These are phyloP conservation scores for Bolborhynchus lineola DNA, from an alignment of 2,113 vertebrate species.

Conservation along the genomic window DNA sequence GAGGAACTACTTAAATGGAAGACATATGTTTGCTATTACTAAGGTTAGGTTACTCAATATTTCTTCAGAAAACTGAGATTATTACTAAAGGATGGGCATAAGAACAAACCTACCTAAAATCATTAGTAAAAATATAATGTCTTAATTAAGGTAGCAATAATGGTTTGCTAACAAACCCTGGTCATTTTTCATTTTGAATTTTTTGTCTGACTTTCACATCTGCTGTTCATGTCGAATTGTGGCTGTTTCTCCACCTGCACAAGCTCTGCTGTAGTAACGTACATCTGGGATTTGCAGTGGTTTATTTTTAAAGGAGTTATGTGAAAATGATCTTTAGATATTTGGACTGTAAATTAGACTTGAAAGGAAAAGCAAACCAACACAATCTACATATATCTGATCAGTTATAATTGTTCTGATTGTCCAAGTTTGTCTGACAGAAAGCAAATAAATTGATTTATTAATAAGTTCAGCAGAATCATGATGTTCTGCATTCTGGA, in stretches of 20 bases:
- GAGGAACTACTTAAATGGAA: not conserved
- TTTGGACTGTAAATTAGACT: not conserved
- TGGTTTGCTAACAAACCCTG: not conserved
- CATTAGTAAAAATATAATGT: not conserved
- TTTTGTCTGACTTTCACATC: not conserved
- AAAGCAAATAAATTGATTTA: not conserved
- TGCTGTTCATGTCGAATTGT: not conserved
- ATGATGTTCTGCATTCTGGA: not conserved
- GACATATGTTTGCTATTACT: not conserved
- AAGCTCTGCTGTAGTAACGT: not conserved
- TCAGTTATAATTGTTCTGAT: not conserved
- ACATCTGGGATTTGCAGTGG: not conserved
- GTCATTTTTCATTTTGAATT: not conserved
- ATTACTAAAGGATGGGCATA: not conserved
- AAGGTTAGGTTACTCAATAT: not conserved
- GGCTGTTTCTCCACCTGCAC: not conserved
- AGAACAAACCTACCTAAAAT: not conserved
- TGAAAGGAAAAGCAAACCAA: not conserved
- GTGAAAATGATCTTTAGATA: not conserved
- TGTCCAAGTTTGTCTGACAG: not conserved
- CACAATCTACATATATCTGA: too few species aligned
- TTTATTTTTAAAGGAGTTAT: not conserved
- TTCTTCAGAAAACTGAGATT: not conserved
- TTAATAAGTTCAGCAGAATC: not conserved
- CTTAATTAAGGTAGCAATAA: not conserved